These are phyloP conservation scores for Acanthochromis polyacanthus DNA, from an alignment of 2,113 vertebrate genomes.

Conservation along the genomic window DNA sequence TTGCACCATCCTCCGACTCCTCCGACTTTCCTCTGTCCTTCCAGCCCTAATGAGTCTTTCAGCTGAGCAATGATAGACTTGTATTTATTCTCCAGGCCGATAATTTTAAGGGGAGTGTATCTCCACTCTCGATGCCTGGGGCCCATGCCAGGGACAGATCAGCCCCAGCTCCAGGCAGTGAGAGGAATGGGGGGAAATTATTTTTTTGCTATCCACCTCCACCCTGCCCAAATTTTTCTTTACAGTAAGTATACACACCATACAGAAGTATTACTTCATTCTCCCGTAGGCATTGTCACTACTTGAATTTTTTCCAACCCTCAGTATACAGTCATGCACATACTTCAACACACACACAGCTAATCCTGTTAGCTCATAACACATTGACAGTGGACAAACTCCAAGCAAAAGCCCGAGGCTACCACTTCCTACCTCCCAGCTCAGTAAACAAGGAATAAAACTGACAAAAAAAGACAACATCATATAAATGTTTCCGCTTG, in stretches of 20 bases:
- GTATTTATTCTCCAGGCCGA: slow-evolving; percentile 85
- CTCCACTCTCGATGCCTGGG: slow-evolving; percentile 79
- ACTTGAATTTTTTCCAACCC: slow-evolving; percentile 44
- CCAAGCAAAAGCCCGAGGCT: slow-evolving; percentile 51
- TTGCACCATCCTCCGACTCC: slow-evolving; percentile 68
- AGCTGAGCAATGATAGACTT: slow-evolving; percentile 85
- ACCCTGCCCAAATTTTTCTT: slow-evolving; percentile 58
- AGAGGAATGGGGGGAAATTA: slow-evolving; percentile 86
- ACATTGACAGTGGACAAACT: slow-evolving; percentile 59
- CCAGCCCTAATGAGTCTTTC: slow-evolving; percentile 89
- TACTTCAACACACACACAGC: slow-evolving; percentile 24
- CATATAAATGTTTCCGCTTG: slow-evolving; percentile 91
- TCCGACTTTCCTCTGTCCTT: slow-evolving; percentile 78
- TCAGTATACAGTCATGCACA: slow-evolving; percentile 34
- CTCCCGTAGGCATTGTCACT: slow-evolving; percentile 51
- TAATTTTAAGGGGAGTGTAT: slow-evolving; percentile 83
- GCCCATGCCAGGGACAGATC: slow-evolving; percentile 87
- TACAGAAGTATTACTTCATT: slow-evolving; percentile 49
- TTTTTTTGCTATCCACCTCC: slow-evolving; percentile 87
- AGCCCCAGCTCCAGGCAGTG: slow-evolving; percentile 77
- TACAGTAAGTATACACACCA: slow-evolving; percentile 48
- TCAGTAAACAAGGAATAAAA: slow-evolving; percentile 47
- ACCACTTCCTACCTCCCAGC: slow-evolving; percentile 45
- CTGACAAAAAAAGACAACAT: slow-evolving; percentile 81
- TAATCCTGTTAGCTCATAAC: slow-evolving; percentile 65